Evolutionary conservation across 2,113 vertebrate species (phyloP).

Genomic region (Mirounga angustirostris): DNA sequence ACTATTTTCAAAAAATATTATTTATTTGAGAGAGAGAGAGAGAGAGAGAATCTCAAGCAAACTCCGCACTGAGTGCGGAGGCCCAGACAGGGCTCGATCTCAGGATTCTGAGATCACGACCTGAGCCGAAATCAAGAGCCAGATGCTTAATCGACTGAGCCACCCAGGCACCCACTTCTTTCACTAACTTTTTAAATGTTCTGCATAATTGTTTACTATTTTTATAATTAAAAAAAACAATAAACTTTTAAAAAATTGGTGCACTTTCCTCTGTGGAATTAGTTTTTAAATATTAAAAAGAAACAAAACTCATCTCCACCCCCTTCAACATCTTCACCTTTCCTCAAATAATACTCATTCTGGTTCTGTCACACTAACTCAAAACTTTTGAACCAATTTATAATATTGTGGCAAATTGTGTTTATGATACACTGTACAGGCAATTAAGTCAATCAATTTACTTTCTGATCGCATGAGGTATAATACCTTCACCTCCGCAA

Average conservation of each 20-base stretch:
- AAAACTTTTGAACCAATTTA: constrained; percentile 2
- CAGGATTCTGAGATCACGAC: not conserved
- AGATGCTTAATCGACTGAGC: not conserved
- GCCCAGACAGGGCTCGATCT: not conserved
- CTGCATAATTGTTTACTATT: not conserved
- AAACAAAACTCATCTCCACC: not conserved
- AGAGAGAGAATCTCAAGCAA: not conserved
- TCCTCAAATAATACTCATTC: constrained; percentile 9
- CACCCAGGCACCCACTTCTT: not conserved
- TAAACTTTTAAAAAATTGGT: not conserved
- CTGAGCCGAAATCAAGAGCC: not conserved
- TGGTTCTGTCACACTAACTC: not conserved
- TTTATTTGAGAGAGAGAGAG: not conserved
- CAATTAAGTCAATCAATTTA: not conserved
- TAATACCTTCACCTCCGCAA: too few relatives aligned
- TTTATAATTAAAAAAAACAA: not conserved
- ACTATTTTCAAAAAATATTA: not conserved
- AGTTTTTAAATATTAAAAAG: constrained; percentile 27
- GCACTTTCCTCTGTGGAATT: not conserved
- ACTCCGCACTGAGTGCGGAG: not conserved
- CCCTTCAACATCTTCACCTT: not conserved
- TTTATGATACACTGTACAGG: not conserved
- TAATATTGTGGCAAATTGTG: not conserved
- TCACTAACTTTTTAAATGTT: not conserved
- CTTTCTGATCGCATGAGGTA: not conserved